These are phyloP conservation scores for Sibirionetta formosa DNA, from an alignment of 2,797 vertebrate genomes.

Conservation along the genomic window DNA sequence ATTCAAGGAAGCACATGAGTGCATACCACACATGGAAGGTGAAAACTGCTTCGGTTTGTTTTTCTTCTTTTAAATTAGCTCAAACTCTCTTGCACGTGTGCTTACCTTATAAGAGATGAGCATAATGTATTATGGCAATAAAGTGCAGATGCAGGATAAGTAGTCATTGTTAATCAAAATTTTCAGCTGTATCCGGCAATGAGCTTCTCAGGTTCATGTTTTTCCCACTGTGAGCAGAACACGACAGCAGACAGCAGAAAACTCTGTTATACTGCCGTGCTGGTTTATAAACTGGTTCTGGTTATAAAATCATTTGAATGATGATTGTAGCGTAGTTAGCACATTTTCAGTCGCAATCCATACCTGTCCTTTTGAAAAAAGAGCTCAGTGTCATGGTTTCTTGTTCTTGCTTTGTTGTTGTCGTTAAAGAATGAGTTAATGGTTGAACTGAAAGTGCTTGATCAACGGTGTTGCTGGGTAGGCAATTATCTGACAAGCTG, in stretches of 20 bases:
- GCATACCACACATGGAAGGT: not conserved
- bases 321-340: not conserved
- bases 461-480: slow-evolving; percentile 50
- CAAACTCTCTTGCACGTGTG: not conserved
- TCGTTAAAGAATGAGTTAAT: slow-evolving; percentile 23
- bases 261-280: not conserved
- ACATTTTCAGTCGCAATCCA: not conserved
- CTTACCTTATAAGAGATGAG: slow-evolving; percentile 9
- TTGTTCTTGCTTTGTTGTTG: no score
- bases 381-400: not conserved
- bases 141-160: slow-evolving; percentile 14
- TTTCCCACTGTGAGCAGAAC: not conserved
- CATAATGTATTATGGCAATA: not conserved
- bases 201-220: not conserved
- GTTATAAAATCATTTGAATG: not conserved
- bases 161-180: slow-evolving; percentile 14
- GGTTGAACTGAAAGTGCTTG: slow-evolving; percentile 28
- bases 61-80: not conserved
- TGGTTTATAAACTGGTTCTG: not conserved
- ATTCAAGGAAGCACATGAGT: not conserved
- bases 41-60: not conserved
- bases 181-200: not conserved
- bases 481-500: slow-evolving; percentile 67
- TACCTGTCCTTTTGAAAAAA: not conserved
- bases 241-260: not conserved